Percentiles rank a stretch among this genome's conserved stretches.
Evolutionary conservation across 2,797 vertebrate genomes (phyloP).

Genomic region (Tapera naevia): DNA sequence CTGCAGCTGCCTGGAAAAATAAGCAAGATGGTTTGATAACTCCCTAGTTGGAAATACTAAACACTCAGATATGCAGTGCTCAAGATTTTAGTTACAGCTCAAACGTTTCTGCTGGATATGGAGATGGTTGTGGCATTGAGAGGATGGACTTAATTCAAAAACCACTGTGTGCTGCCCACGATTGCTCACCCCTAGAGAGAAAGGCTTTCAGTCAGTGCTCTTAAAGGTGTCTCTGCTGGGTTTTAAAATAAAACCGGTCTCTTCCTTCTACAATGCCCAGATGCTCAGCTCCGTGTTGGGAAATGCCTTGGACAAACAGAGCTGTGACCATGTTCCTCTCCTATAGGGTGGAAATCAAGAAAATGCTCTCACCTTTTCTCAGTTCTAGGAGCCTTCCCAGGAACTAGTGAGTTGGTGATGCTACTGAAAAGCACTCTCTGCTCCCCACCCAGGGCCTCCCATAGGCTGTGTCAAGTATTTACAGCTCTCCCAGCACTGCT

Average conservation of each 20-base stretch:
- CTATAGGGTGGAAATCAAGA: rapidly evolving
- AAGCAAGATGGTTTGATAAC: not conserved
- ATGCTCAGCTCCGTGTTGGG: not conserved
- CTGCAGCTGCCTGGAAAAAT: slow-evolving; percentile 62
- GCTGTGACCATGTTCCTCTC: not conserved
- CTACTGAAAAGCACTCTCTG: not conserved
- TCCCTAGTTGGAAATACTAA: not conserved
- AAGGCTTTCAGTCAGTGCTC: not conserved
- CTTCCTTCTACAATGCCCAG: not conserved
- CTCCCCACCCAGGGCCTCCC: not conserved
- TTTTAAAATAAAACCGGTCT: not conserved
- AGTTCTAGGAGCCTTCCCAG: not conserved
- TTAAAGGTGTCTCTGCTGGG: not conserved
- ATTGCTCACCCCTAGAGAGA: not conserved
- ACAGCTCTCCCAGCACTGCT: not conserved
- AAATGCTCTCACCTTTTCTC: not conserved
- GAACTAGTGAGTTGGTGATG: not conserved
- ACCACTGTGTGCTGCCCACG: not conserved
- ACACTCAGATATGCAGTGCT: not conserved
- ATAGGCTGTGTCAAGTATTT: not conserved
- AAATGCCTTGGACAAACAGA: not conserved
- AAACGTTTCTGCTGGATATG: not conserved
- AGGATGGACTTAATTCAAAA: not conserved
- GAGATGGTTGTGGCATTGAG: not conserved
- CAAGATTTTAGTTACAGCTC: not conserved